phyloP scores from a whole-genome alignment of 2,797 vertebrate genomes.

The Buceros bicornis region DNA sequence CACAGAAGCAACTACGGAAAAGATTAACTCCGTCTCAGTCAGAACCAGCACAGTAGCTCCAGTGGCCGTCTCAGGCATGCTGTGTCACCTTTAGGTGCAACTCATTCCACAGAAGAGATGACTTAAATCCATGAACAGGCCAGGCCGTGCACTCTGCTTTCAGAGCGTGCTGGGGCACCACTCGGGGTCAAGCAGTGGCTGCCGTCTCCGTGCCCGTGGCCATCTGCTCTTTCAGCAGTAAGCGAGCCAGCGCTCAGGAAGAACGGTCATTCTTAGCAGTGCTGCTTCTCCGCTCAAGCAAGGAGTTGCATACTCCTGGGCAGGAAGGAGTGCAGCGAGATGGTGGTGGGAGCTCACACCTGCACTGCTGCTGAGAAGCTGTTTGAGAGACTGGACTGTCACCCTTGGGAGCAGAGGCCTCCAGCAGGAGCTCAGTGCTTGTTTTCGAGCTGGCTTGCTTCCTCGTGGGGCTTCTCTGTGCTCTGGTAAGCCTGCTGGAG shows the following conservation, averaged over 20 bases:
- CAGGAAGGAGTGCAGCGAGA: fast-evolving
- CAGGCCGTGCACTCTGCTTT: not conserved
- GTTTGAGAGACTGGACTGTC: not conserved
- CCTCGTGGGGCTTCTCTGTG: not conserved
- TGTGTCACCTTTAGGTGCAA: not conserved
- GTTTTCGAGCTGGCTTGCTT: not conserved
- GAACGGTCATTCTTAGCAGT: not conserved
- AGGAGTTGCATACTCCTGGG: not conserved
- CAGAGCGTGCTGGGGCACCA: not conserved
- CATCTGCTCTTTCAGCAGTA: not conserved
- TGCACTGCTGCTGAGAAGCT: not conserved
- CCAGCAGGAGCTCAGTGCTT: fast-evolving
- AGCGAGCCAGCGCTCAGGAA: not conserved
- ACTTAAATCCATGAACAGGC: not conserved
- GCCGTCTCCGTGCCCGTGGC: not conserved
- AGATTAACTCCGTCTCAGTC: not conserved
- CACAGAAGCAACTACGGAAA: not conserved
- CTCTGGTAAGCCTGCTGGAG: not conserved
- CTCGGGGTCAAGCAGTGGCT: not conserved
- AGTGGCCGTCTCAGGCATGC: not conserved
- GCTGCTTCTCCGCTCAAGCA: not conserved
- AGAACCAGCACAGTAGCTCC: not conserved
- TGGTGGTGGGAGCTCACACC: not conserved
- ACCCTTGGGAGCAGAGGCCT: not conserved
- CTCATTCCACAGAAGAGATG: not conserved